Base-by-base conservation (phyloP, 2,113 vertebrate genomes). In the Apus apus region DNA sequence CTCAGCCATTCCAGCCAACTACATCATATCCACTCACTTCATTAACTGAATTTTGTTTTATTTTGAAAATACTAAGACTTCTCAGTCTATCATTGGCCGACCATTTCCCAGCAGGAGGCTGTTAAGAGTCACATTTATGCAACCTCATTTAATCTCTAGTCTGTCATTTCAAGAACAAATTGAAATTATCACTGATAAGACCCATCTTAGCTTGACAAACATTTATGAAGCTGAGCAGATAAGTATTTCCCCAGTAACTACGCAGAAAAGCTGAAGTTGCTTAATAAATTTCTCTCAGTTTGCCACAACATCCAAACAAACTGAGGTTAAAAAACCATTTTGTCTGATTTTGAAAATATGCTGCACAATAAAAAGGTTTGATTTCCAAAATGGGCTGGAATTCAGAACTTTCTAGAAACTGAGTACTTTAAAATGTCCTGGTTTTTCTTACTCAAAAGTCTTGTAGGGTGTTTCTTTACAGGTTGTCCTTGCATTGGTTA, bases 11-110 rank as follows among this genome's bases (percentile, higher is more conserved):
- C 43, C 60, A 77, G n/a, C 20, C 36, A 83, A n/a, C 26, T 50
- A 9, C 0, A 0, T 46, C 4, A 1, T 70, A 70, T 53, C 50
- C 46, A 15, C 15, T 72, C 5, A 5, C 22, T 68, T 67, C 26
- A 64, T 51, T 15, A 66, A 50, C 26, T 27, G 8, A 14, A 38
- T 65, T 67, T 79, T 80, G 11, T 30, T 53, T 86, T 56, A 70
- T 74, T 93, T 91, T 89, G 32, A 78, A 94, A 71, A 3, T 40
- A 18, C 27, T 66, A 32, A 70, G 51, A 22, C 21, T 83, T 76
- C 60, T 76, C 19, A 75, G 36, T 12, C 25, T 71, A 15, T 32
- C 16, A 1, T 29, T 93, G 65, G 95, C 77, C 61, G 46, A 51
- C 11, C 34, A 34, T 86, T 93, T 94, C 56, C 77, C 77, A 89